Base-by-base conservation (phyloP, 2,113 vertebrate species). In the Cercopithecus mona region DNA sequence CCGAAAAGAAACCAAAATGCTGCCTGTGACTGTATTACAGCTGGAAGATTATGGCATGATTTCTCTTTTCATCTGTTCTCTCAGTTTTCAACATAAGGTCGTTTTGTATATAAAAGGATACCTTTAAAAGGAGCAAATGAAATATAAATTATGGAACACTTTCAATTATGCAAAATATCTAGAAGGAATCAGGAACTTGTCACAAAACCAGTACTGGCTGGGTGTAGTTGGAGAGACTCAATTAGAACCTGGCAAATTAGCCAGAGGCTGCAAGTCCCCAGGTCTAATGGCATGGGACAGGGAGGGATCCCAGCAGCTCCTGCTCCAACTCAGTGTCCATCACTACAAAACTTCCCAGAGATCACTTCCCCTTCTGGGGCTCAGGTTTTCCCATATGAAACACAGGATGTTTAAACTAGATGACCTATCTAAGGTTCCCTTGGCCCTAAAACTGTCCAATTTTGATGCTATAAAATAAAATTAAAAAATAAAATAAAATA, bases 181-280 rank as follows among this genome's bases (percentile, higher is more conserved):
- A 80, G 70, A 88, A 86, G 73, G 50, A 79, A 76, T 75, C 81
- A 50, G 22, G 61, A 88, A 87, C n/a, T 9, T 84, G 43, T 66
- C 52, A 17, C 43, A 35, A 4, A 55, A 55, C 30, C 38, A 68
- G 82, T 14, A 2, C 25, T 6, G 3, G 11, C 11, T 50, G 14
- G 10, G 17, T 27, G 2, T 2, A 75, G 48, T 0, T 7, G 13
- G 13, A 90, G 6, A 38, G 59, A 45, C 6, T 55, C 6, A 45
- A 20, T 30, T 32, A 79, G 45, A 43, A 20, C 18, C 79, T 61
- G 38, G 79, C 43, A 18, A 30, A 43, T 18, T 2, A 52, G 38
- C 78, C 32, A 4, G 30, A 86, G 81, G 35, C 64, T 12, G 5
- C 7, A 5, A 6, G 10, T 3, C 68, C 32, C 52, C 8, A 40